Conservation (phyloP, 2,113 vertebrate genomes). For the Ageneiosus marmoratus region DNA sequence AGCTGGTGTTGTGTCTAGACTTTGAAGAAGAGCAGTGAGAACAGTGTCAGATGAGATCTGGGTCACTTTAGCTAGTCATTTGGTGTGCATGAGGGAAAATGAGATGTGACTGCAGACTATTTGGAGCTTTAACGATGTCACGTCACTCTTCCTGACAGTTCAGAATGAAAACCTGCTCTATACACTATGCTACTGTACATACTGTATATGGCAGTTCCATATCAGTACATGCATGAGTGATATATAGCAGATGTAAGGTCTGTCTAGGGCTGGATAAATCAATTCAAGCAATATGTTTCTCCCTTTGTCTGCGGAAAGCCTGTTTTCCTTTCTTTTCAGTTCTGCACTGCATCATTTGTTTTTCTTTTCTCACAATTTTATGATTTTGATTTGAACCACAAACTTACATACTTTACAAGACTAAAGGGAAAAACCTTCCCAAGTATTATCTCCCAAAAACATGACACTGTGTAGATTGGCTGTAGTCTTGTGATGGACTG, state of each 20-base stretch:
- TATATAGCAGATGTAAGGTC: neutral
- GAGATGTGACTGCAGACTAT: neutral
- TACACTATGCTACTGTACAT: neutral
- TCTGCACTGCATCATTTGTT: neutral
- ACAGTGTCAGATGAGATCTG: neutral
- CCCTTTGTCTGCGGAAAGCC: neutral
- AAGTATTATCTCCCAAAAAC: neutral
- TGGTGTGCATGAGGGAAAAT: neutral
- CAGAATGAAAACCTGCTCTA: neutral
- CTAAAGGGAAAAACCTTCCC: neutral
- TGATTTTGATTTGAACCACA: neutral
- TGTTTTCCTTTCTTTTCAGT: neutral
- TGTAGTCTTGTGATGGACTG: neutral
- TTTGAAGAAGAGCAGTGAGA: neutral
- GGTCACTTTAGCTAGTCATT: neutral
- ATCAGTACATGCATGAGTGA: neutral
- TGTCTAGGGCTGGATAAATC: neutral
- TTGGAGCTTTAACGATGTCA: neutral
- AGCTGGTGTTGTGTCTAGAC: neutral
- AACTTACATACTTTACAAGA: neutral
- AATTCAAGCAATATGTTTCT: slow-evolving; percentile 3
- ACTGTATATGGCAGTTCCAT: neutral
- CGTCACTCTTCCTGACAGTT: neutral
- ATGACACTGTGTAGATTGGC: neutral
- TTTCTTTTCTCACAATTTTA: neutral